phyloP scores from a whole-genome alignment of 2,113 vertebrate genomes.

The Oenanthe melanoleuca region DNA sequence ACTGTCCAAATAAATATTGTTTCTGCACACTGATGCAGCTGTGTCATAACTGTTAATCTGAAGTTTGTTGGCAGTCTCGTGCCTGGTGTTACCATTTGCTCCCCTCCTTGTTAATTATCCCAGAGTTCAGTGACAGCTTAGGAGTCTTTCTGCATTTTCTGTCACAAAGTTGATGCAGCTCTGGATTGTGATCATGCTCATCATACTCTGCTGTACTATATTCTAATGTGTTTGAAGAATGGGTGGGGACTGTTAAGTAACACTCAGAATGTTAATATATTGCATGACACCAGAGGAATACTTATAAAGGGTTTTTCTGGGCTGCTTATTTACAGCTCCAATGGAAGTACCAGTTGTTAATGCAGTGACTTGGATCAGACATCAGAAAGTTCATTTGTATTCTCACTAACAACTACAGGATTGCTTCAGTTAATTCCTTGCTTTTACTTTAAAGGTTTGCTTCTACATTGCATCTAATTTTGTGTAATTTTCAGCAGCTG shows the following conservation, averaged over 20 bases:
- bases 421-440: not conserved
- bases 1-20: not conserved
- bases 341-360: not conserved
- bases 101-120: slow-evolving; percentile 5
- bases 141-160: not conserved
- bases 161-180: not conserved
- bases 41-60: not conserved
- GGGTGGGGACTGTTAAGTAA: not conserved
- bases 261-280: not conserved
- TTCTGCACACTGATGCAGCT: not conserved
- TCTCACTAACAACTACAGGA: not conserved
- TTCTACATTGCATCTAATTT: not conserved
- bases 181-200: not conserved
- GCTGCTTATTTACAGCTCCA: not conserved
- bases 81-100: not conserved
- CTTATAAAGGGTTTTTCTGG: not conserved
- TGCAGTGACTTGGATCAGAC: not conserved
- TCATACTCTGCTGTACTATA: not conserved
- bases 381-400: not conserved
- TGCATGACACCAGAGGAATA: not conserved
- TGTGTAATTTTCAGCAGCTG: not conserved
- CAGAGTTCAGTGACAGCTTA: not conserved
- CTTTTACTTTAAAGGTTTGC: slow-evolving; percentile 5
- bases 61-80: not conserved
- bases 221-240: not conserved